Evolutionary conservation across 2,797 vertebrate genomes (phyloP), one percentile per base, ranked within the genome.

Genomic region (Molossus molossus): DNA sequence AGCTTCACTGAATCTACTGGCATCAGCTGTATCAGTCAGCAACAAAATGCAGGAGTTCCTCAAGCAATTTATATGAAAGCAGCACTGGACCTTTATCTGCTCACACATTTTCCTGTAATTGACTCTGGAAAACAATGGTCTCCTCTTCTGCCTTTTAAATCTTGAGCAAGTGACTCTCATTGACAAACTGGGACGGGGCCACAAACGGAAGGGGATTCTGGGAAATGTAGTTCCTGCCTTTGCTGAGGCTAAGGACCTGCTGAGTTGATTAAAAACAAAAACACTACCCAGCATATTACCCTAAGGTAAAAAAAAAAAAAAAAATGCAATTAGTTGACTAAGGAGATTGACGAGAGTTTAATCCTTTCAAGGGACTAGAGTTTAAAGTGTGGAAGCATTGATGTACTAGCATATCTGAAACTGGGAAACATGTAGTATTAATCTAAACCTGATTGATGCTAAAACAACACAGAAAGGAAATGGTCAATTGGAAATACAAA

Each of bases 161-260:
- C 67, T 87, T 48, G 17, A 76, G 33, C 29, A 37, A 65, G 20
- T 48, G 48, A 7, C 73, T 69, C 27, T 79, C 20, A 45, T 40
- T 70, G 20, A 50, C 29, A 81, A 72, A 76, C 80, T 93, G 40
- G 9, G 48, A 67, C 25, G 13, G 57, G 55, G 40, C 18, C 48
- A 11, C 6, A 29, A 1, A 37, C 14, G 12, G 25, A 84, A 84
- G 65, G 77, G 21, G 21, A 94, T 82, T 85, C 88, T 94, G 53
- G 79, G 55, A 91, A 82, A 87, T 33, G 45, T n/a, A 64, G 25
- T 90, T 76, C 55, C 60, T 81, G 57, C 37, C 18, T 87, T 83
- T 67, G 12, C 94, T 57, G 48, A 87, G 23, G 18, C 37, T 64
- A 33, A 87, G 21, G 27, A 33, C 40, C 4, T 80, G 40, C 27